A percentile compares a stretch with the other conserved stretches of the same genome.
Evolutionary conservation across 2,113 vertebrate genomes (phyloP).

Genomic region (Anseranas semipalmata): DNA sequence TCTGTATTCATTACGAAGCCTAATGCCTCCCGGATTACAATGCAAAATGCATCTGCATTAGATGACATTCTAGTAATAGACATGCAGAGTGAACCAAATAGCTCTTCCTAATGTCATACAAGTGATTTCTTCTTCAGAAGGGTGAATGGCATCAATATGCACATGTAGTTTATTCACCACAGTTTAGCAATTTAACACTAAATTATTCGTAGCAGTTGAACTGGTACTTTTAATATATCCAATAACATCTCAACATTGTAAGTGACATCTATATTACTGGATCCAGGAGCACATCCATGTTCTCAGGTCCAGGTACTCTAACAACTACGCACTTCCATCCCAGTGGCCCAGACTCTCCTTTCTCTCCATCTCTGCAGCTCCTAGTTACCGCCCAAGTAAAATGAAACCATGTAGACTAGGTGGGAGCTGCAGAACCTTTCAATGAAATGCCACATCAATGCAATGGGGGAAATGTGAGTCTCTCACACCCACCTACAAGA

Average conservation of each 20-base stretch:
- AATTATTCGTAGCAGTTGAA: neutral
- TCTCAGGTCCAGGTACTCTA: neutral
- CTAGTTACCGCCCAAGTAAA: neutral
- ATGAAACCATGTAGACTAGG: neutral
- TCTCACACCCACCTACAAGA: fast-evolving
- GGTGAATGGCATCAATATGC: neutral
- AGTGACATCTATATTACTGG: neutral
- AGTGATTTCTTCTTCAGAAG: constrained; percentile 33
- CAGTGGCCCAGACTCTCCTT: neutral
- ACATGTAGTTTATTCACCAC: neutral
- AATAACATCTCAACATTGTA: neutral
- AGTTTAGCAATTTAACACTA: neutral
- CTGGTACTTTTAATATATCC: neutral
- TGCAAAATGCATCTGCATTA: constrained; percentile 37
- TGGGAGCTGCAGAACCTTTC: neutral
- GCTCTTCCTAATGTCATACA: neutral
- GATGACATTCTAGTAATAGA: constrained; percentile 35
- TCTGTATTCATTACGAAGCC: constrained; percentile 38
- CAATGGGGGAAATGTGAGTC: neutral
- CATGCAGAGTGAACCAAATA: neutral
- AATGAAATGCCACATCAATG: neutral
- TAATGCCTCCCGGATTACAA: constrained; percentile 55
- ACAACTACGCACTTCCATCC: neutral
- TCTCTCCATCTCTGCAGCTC: neutral
- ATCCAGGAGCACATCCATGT: neutral